Evolutionary conservation across 2,797 vertebrate species (phyloP), one percentile per base, ranked within the genome.

Genomic region (Chromobotia macracanthus): DNA sequence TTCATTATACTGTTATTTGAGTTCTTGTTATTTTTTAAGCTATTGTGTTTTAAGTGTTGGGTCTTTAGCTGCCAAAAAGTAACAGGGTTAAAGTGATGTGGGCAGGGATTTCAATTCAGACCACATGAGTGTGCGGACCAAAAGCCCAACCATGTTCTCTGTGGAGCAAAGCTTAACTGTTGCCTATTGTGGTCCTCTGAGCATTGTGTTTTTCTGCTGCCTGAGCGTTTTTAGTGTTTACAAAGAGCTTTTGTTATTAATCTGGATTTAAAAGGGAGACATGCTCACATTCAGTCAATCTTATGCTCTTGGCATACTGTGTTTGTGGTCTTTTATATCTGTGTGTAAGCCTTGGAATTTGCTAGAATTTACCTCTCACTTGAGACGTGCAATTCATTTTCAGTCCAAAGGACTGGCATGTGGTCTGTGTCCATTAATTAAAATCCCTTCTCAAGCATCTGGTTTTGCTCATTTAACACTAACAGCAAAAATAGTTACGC

Each of bases 191-290:
- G 63, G 77, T 81, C 78, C 74, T 86, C 77, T 18, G 65, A 76
- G 86, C 84, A 25, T 87, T 85, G 53, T 67, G 48, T 77, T 66
- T 53, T 60, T 84, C 90, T 86, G 87, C 87, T 87, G 89, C 79
- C 70, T 77, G 82, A 75, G 87, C 88, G 84, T 86, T 90, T 91
- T 88, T 55, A 80, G 79, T 81, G 76, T 91, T 88, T 89, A 83
- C 71, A 81, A 75, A 83, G 79, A 79, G 83, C 83, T 85, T 88
- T 85, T 46, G 84, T 87, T 85, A 82, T 85, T 89, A 89, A 90
- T 64, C 82, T 86, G 77, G 88, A 87, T 91, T 88, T 91, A 90
- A 82, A 79, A 68, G 82, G 71, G 77, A 88, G 91, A 90, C 87
- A 84, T 86, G 25, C 31, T 84, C 82, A 80, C 85, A 77, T 90